Base-by-base conservation (phyloP, 2,888 invertebrate genomes). In the Tricholauxania praeusta region DNA sequence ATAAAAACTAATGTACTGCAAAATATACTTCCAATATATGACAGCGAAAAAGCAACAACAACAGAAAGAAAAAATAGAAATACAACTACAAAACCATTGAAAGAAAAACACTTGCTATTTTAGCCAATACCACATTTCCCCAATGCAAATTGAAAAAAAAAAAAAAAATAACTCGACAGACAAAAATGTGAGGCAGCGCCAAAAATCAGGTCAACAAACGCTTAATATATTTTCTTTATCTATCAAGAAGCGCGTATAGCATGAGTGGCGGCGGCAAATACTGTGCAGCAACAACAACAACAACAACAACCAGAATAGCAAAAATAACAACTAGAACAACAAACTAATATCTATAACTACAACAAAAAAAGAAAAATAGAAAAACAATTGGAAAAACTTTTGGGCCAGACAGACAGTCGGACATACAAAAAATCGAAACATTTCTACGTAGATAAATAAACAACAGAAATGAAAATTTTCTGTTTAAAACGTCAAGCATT, bases 121-220 rank as follows among this genome's bases (percentile, higher is more conserved):
- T 48, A 48, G 63, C 39, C 63, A 57, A 17, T 28, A 39, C 39
- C 39, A 57, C 28, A 57, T 57, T 57, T 57, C 17, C 39, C 39
- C 39, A 39, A 39, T 39, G 10, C 39, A 10, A 39, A 39, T 8
- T 39, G 7, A 39, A 39, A 48, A 48, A 63, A 22, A 19, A 59
- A 48, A 47, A 63, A 47, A 47, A 60, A 65, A n/a, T 12, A 63
- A 14, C 57, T 17, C 19, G 48, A 72, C 53, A 51, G 59, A 53
- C 60, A 62, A 57, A 68, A 65, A 66, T 60, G 52, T 47, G 39
- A 48, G 53, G 48, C 63, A 62, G 17, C 48, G 60, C 60, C 62
- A 60, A 73, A 70, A 68, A 65, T 66, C 73, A 71, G 73, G 73
- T 71, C 73, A 73, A 73, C 71, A 73, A 70, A 71, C 70, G 73